A percentile compares a stretch with the other conserved stretches of the same genome.
Evolutionary conservation across 2,113 vertebrate species (phyloP).

Genomic region (Tursiops truncatus): DNA sequence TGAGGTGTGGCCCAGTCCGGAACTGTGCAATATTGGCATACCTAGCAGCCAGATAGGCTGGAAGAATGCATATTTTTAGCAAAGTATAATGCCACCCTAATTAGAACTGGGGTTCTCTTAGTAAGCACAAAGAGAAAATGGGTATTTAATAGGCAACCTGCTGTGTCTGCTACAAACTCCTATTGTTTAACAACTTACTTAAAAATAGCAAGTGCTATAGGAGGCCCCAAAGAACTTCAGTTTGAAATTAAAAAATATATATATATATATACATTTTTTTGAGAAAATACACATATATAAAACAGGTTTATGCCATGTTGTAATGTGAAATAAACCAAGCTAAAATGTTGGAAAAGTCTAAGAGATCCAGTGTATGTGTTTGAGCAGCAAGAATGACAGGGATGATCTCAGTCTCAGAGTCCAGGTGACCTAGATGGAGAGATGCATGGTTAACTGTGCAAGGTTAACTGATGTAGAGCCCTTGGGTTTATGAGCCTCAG

Average conservation of each 20-base stretch:
- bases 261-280: neutral
- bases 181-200: neutral
- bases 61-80: neutral
- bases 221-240: neutral
- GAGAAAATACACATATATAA: neutral
- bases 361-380: neutral
- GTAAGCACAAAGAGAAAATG: neutral
- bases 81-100: neutral
- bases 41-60: neutral
- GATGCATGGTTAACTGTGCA: neutral
- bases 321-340: neutral
- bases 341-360: neutral
- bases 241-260: neutral
- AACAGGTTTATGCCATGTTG: neutral
- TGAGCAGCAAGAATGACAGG: neutral
- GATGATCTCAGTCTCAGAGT: neutral
- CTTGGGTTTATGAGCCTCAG: neutral
- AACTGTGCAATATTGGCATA: neutral
- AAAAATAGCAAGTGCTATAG: neutral
- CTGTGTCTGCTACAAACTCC: neutral
- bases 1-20: neutral
- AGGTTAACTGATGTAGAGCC: neutral
- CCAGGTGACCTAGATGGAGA: neutral
- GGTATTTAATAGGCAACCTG: neutral
- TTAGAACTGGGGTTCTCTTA: neutral